Base-by-base conservation (phyloP, 2,888 invertebrate genomes). In the Clitarchus hookeri region DNA sequence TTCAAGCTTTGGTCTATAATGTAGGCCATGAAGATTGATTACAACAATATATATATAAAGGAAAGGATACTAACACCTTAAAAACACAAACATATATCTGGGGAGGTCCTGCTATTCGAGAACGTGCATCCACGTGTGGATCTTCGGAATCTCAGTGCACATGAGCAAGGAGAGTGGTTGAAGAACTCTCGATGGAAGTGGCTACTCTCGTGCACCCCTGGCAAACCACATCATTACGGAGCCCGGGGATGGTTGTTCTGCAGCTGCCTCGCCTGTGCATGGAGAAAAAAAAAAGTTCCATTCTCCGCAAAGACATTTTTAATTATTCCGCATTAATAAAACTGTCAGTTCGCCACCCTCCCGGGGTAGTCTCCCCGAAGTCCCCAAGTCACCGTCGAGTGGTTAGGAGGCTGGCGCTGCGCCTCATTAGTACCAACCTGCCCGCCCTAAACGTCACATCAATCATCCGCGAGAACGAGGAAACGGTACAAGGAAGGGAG, bases 361-460 rank as follows among this genome's bases (percentile, higher is more conserved):
- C 36, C 36, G 4, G 36, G 19, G 19, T 19, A 53, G 53, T 8
- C 65, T 65, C 8, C 23, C 19, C 16, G 65, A 48, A 8, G 65
- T 65, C 65, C 16, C 65, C 11, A 23, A 65, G 65, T 65, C 65
- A 65, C 65, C 13, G 23, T 2, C 48, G 48, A 48, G 48, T 48
- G 48, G 48, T 8, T 19, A 19, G 65, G 65, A 65, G 65, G 16
- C 8, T 11, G 8, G 19, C 65, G 19, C 13, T n/a, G 65, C 65
- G 65, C 65, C 65, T 65, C 65, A 65, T 65, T 65, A 65, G 65
- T n/a, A 65, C 65, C 65, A 65, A 65, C 65, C 65, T 65, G 65
- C 65, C 65, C 65, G 23, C 65, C 65, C 65, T 65, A 65, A 65
- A 65, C 65, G 65, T 65, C 65, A 23, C 65, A 65, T 65, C 65